phyloP scores from a whole-genome alignment of 2,113 vertebrate species.

The Nothoprocta perdicaria region DNA sequence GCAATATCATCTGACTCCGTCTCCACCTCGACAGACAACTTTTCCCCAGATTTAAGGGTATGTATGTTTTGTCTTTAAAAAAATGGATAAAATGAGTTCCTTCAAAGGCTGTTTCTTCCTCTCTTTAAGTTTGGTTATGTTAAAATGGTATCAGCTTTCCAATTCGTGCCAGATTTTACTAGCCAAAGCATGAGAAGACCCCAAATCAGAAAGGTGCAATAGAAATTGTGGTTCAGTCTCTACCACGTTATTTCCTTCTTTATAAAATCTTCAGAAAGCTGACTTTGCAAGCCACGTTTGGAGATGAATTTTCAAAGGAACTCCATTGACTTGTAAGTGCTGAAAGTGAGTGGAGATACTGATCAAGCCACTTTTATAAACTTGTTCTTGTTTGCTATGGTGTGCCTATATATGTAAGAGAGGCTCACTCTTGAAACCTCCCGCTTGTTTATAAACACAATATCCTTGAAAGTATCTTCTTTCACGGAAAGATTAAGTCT shows the following conservation, averaged over 20 bases:
- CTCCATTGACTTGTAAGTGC: not conserved
- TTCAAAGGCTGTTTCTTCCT: not conserved
- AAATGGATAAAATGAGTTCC: not conserved
- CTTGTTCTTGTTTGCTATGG: not conserved
- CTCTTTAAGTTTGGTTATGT: not conserved
- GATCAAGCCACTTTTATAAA: not conserved
- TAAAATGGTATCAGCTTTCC: not conserved
- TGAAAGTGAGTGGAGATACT: conserved; percentile 14
- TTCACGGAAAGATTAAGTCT: conserved; percentile 25
- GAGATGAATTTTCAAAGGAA: conserved; percentile 26
- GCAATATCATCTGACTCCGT: conserved; percentile 85
- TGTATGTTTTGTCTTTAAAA: conserved; percentile 61
- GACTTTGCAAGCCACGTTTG: not conserved
- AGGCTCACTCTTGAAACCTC: not conserved
- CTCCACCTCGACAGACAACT: conserved; percentile 85
- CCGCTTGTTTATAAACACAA: conserved; percentile 14
- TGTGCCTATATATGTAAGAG: not conserved
- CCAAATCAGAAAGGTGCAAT: conserved; percentile 13
- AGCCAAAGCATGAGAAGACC: not conserved
- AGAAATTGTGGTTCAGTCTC: conserved; percentile 3
- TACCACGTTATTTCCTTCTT: not conserved
- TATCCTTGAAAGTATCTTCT: conserved; percentile 17
- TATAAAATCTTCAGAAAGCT: conserved; percentile 35
- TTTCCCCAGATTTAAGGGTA: conserved; percentile 90
- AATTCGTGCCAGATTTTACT: not conserved